Evolutionary conservation across 1,140 invertebrate genomes (phyloP).

Genomic region (Pantala flavescens): DNA sequence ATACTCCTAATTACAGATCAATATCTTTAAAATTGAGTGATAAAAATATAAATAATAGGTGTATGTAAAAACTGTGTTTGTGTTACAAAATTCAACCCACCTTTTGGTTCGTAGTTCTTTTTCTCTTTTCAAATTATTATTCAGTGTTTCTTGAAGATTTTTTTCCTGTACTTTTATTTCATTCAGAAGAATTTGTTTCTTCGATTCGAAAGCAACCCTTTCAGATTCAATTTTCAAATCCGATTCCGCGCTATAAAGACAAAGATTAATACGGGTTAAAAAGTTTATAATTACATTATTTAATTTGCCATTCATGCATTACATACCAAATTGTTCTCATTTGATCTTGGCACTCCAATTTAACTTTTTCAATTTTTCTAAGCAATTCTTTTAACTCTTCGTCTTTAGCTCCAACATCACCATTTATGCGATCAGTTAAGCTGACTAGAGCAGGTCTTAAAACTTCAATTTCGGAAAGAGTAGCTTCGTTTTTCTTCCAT

Average conservation of each 20-base stretch:
- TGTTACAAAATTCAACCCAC: not conserved
- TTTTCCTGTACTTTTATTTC: not conserved
- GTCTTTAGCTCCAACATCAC: not conserved
- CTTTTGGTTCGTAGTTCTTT: not conserved
- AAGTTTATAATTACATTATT: too few species aligned
- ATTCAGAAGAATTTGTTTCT: not conserved
- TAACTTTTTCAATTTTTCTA: not conserved
- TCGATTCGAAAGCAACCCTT: not conserved
- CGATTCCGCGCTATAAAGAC: not conserved
- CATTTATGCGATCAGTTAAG: not conserved
- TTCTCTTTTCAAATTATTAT: not conserved
- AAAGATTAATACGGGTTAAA: too few species aligned
- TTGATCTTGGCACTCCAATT: not conserved
- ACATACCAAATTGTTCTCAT: not conserved
- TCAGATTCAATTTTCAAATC: not conserved
- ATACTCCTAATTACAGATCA: not conserved
- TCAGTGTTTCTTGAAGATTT: not conserved
- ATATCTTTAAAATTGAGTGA: not conserved
- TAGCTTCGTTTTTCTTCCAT: not conserved
- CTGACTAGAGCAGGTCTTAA: not conserved
- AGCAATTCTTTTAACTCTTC: not conserved
- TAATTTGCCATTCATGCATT: not conserved
- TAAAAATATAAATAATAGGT: not conserved
- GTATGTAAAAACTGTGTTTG: not conserved
- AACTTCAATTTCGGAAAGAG: not conserved